These are phyloP conservation scores for Yponomeuta evonymella DNA, from an alignment of 2,888 invertebrate species.

Conservation along the genomic window DNA sequence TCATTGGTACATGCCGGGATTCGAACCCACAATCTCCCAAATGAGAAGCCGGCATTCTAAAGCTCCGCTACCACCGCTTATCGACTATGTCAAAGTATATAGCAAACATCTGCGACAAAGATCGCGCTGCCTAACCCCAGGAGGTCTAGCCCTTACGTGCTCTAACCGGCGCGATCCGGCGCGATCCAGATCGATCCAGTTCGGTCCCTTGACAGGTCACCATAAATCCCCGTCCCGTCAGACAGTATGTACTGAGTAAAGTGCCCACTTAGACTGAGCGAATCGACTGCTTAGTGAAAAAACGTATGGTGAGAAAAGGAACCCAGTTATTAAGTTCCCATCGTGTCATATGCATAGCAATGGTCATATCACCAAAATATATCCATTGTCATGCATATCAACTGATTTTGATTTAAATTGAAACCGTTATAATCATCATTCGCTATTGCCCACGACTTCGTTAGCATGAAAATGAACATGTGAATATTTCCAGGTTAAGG, in stretches of 20 bases:
- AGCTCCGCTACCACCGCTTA: background rate
- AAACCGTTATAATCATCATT: no score
- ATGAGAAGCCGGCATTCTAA: no score
- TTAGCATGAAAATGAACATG: no score
- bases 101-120: background rate
- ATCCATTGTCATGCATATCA: no score
- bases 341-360: no score
- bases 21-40: no score
- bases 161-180: background rate
- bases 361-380: no score
- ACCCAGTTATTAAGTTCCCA: no score
- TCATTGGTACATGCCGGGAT: no score
- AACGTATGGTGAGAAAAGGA: background rate
- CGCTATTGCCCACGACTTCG: no score
- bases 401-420: no score
- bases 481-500: no score
- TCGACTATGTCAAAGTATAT: background rate
- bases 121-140: conserved; percentile 1
- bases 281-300: background rate
- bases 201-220: conserved; percentile 37
- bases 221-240: conserved; percentile 54
- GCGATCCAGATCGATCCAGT: conserved; percentile 18
- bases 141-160: conserved; percentile 7
- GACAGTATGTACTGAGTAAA: conserved; percentile 24
- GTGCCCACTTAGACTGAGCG: background rate